Base-by-base conservation (phyloP, 2,797 vertebrate species). In the Petrocephalus schoutedeni region DNA sequence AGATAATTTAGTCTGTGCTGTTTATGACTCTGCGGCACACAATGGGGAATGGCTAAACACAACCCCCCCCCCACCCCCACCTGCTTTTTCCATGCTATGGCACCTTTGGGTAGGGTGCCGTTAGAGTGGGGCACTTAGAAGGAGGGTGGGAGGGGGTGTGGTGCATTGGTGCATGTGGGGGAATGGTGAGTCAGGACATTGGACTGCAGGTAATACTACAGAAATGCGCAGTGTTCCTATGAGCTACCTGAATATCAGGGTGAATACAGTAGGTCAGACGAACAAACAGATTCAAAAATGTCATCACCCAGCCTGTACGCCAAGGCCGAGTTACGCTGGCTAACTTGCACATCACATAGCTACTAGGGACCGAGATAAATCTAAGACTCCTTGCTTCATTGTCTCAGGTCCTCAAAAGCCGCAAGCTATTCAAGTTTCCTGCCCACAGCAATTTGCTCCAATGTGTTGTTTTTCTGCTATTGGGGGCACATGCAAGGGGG, bases 1-100 rank as follows among this genome's bases (percentile, higher is more conserved):
- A 80, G 86, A 49, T 59, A 58, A 59, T 87, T 21, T 87, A 36
- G n/a, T 16, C n/a, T 87, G 86, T 57, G 41, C 71, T 77, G 64
- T 51, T 57, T 64, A 87, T 71, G 45, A 77, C 59, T 53, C 45
- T 19, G 19, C 67, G 59, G 9, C n/a, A 51, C 10, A 7, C 23
- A 10, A 45, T 67, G 41, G 23, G 23, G 2, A 51, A 86, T 67
- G 59, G 3, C 0, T 67, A 23, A 14, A 56, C n/a, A 45, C 36
- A 19, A 19, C 7, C 0, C 49, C 16, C 2, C 14, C 6, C 45
- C 86, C 49, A 4, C n/a, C 10, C 1, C 14, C 23, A 36, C 41
- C 41, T 21, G 4, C 10, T 67, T 1, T 67, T 1, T 67, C 28
- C 61, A 14, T 36, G 64, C 64, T 14, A 0, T 28, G 14, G 4